Evolutionary conservation across 2,113 vertebrate genomes (phyloP).

Genomic region (Trinectes maculatus): DNA sequence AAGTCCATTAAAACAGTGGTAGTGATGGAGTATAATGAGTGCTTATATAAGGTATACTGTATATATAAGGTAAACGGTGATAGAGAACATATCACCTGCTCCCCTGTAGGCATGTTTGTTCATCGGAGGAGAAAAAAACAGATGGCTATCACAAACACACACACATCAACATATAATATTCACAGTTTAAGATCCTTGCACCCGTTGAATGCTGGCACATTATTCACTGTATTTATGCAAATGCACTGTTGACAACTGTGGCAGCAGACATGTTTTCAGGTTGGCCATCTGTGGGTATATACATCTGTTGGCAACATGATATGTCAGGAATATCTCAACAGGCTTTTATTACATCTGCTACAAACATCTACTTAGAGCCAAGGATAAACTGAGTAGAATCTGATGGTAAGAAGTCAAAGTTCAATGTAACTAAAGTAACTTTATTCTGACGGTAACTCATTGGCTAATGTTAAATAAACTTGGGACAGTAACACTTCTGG

Average conservation of each 20-base stretch:
- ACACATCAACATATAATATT: neutral
- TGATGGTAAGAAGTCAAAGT: too few relatives aligned
- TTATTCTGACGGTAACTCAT: too few relatives aligned
- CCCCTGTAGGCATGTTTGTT: slow-evolving; percentile 18
- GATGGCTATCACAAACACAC: slow-evolving; percentile 1
- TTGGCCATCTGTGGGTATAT: neutral
- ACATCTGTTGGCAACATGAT: neutral
- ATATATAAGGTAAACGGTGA: slow-evolving; percentile 50
- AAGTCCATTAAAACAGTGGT: slow-evolving; percentile 40
- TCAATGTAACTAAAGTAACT: too few relatives aligned
- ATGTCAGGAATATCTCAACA: too few relatives aligned
- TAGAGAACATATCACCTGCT: slow-evolving; percentile 20
- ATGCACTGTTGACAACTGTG: neutral
- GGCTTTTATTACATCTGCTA: neutral
- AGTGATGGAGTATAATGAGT: slow-evolving; percentile 40
- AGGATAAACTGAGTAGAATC: neutral
- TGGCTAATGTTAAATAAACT: too few relatives aligned
- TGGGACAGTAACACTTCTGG: too few relatives aligned
- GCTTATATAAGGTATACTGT: slow-evolving; percentile 52
- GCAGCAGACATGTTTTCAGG: neutral
- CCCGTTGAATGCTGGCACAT: slow-evolving; percentile 47
- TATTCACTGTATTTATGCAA: slow-evolving; percentile 1
- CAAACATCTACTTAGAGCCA: neutral
- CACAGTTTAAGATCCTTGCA: slow-evolving; percentile 40
- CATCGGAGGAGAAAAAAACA: slow-evolving; percentile 30